Percentiles rank a stretch among this genome's conserved stretches.
phyloP scores from a whole-genome alignment of 2,113 vertebrate species.

The Gallinago jamesoni region DNA sequence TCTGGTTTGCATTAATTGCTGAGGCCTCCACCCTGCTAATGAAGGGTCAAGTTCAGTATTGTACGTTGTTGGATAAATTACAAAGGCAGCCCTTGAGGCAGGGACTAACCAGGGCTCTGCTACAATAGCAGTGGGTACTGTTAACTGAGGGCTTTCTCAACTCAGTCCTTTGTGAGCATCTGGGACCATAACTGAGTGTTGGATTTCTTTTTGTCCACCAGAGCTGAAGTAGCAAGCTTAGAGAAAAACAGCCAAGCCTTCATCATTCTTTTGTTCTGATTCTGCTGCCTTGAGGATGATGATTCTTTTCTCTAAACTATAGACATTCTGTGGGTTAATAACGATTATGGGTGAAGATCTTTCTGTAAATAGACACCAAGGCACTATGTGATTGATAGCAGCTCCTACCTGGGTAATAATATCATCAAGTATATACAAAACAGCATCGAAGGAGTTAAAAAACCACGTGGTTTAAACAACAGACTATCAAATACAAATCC shows the following conservation, averaged over 20 bases:
- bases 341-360: not conserved
- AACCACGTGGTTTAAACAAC: not conserved
- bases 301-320: not conserved
- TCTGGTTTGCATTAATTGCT: not conserved
- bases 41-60: not conserved
- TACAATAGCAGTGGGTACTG: not conserved
- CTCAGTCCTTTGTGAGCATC: not conserved
- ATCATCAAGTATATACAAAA: not conserved
- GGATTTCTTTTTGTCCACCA: not conserved
- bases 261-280: not conserved
- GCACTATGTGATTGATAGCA: slow-evolving; percentile 19
- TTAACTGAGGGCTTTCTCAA: not conserved
- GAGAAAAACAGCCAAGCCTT: not conserved
- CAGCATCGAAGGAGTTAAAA: not conserved
- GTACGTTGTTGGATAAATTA: not conserved
- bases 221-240: not conserved
- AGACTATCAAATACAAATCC: slow-evolving; percentile 12
- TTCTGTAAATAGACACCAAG: slow-evolving; percentile 13
- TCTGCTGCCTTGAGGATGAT: not conserved
- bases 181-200: not conserved
- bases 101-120: not conserved
- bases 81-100: not conserved
- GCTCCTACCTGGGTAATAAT: not conserved
- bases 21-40: not conserved
- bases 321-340: not conserved